Conservation (phyloP, 2,888 invertebrate genomes). For the Brachylomia viminalis region DNA sequence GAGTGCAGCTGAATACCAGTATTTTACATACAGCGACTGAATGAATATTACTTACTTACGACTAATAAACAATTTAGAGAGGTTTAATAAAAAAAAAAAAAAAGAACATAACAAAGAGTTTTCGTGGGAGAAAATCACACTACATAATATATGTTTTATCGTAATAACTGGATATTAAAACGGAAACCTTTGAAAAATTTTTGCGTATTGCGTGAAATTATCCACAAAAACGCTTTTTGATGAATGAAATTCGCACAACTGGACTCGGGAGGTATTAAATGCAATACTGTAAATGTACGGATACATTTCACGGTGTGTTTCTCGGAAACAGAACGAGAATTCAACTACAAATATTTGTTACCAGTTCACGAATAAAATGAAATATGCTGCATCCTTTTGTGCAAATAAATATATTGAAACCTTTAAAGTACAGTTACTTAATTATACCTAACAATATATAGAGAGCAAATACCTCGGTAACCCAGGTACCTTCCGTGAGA, state of each 20-base stretch:
- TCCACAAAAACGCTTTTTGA: constrained; percentile 26
- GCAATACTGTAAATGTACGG: constrained; percentile 19
- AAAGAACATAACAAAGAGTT: not conserved
- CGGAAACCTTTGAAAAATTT: not conserved
- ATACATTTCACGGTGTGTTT: constrained; percentile 30
- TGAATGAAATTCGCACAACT: constrained; percentile 24
- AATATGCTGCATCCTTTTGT: constrained; percentile 25
- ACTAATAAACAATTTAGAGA: not conserved
- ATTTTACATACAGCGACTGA: not conserved
- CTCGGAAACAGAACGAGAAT: constrained; percentile 23
- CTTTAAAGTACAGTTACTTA: not conserved
- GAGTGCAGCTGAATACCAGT: not conserved
- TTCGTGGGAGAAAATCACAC: not conserved
- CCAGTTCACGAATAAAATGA: constrained; percentile 1
- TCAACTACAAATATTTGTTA: constrained; percentile 24
- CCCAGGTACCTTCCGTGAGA: not conserved
- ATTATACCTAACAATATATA: not conserved
- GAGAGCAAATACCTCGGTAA: not conserved
- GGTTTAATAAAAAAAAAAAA: not conserved
- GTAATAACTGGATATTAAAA: constrained; percentile 21
- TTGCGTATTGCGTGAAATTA: constrained; percentile 3
- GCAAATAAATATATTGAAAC: not conserved
- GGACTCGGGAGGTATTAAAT: constrained; percentile 25
- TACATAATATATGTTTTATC: constrained; percentile 16
- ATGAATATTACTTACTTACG: not conserved